These are phyloP conservation scores for Bothrops alternatus DNA, from an alignment of 2,797 vertebrate genomes.

Conservation along the genomic window DNA sequence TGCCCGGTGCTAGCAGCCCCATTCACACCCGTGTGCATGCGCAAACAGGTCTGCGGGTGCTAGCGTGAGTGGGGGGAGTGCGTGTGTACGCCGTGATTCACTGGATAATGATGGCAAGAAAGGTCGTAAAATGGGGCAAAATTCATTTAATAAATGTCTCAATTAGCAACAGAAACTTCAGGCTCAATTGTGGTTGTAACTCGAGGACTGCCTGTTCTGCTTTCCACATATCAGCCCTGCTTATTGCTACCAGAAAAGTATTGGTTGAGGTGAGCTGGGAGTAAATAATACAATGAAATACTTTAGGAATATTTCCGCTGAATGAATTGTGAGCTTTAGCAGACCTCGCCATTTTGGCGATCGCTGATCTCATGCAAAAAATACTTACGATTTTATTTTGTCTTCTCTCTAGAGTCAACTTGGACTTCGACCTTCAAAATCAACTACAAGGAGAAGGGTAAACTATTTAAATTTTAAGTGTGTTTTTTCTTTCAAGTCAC, in stretches of 20 bases:
- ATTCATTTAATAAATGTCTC: no score
- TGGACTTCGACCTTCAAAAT: slow-evolving; percentile 28
- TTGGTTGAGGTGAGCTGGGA: neutral
- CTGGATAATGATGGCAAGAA: no score
- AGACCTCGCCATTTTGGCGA: neutral
- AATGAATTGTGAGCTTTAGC: neutral
- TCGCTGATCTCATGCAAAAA: neutral
- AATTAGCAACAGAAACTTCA: no score
- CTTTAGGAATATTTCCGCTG: neutral
- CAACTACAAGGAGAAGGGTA: slow-evolving; percentile 51
- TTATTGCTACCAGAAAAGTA: neutral
- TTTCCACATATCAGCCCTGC: neutral
- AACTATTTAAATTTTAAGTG: slow-evolving; percentile 14
- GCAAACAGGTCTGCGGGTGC: no score
- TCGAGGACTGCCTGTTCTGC: neutral
- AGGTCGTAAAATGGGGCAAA: no score
- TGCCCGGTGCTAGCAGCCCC: no score
- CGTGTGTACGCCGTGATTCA: no score
- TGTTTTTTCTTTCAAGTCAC: neutral
- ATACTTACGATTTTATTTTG: neutral
- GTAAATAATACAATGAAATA: neutral
- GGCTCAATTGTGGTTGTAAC: no score
- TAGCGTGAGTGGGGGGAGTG: no score
- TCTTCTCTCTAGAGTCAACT: slow-evolving; percentile 46
- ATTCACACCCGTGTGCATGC: no score